Base-by-base conservation (phyloP, 2,113 vertebrate species). In the Buteo buteo region DNA sequence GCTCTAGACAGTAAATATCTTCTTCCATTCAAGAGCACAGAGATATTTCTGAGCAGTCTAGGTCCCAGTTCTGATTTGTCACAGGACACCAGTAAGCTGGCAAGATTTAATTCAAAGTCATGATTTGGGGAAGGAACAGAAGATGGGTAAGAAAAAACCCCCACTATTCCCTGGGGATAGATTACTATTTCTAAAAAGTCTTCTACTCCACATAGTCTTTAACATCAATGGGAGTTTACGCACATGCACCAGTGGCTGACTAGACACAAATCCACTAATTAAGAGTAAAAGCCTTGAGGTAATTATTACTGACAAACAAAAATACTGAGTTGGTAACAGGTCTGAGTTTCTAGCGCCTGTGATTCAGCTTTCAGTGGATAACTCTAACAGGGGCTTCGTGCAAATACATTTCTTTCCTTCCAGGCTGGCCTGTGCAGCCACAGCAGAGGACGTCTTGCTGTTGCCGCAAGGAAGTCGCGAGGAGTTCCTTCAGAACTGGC, bases 211-310 rank as follows among this genome's bases (percentile, higher is more conserved):
- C 3, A 0, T 34, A 69, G 66, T 66, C 57, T 92, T 95, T 69
- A 73, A 42, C 34, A 62, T 91, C 88, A 82, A 5, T 85, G 66
- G 76, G 83, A 65, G 34, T 72, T 92, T 87, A 57, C 65, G 52
- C 19, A 45, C 31, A 25, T 44, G 44, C 4, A 7, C 45, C 44
- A 31, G 54, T 54, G 49, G 32, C 61, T 89, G 86, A 76, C 67
- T 80, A 72, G 49, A 85, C 67, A 58, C 26, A 64, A 82, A 91
- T 66, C 49, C 54, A 70, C 44, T 89, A 62, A 87, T 85, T 85
- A 76, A 87, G 71, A 74, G n/a, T 81, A 59, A 96, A 94, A 94
- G 66, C 57, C 81, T 93, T 32, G n/a, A 72, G 62, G 49, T 96
- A 76, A 54, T 94, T 91, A 85, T 54, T 91, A 54, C 28, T 70